A percentile compares a stretch with the other conserved stretches of the same genome.
These are phyloP conservation scores for Coendou prehensilis DNA, from an alignment of 2,797 vertebrate species.

Conservation along the genomic window DNA sequence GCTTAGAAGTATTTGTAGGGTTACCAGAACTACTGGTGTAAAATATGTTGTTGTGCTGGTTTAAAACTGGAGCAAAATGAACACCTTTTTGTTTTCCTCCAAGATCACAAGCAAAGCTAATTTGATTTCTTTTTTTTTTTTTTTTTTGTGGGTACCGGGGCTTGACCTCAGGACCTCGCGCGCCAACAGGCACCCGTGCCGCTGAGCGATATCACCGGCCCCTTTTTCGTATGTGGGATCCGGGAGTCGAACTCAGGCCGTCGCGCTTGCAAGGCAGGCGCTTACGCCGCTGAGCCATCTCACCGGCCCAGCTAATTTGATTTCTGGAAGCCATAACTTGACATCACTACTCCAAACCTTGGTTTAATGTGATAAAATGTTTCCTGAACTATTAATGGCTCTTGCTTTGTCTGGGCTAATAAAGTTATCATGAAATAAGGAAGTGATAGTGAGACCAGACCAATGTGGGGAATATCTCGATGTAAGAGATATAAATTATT, in stretches of 20 bases:
- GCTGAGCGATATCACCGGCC: no score
- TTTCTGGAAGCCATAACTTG: not conserved
- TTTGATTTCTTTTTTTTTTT: conserved; percentile 3
- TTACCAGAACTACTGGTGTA: conserved; percentile 22
- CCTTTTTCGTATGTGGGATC: no score
- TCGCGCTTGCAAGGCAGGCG: no score
- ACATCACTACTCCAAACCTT: not conserved
- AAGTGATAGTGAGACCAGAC: not conserved
- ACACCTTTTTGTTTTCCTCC: conserved; percentile 14
- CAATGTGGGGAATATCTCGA: not conserved
- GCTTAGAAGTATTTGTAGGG: not conserved
- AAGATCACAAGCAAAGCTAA: not conserved
- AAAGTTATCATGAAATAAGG: not conserved
- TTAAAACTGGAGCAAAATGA: not conserved
- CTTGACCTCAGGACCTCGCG: no score
- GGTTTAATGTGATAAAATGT: not conserved
- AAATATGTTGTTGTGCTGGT: conserved; percentile 26
- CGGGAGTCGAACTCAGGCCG: no score
- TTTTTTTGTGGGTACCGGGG: no score
- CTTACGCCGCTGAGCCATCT: no score
- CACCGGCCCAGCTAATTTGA: not conserved
- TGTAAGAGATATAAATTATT: not conserved
- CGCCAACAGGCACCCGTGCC: no score
- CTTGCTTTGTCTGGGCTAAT: conserved; percentile 8
- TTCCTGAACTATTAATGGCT: not conserved